These are phyloP conservation scores for Lycocerus yunnanus DNA, from an alignment of 2,888 invertebrate genomes.

Conservation along the genomic window DNA sequence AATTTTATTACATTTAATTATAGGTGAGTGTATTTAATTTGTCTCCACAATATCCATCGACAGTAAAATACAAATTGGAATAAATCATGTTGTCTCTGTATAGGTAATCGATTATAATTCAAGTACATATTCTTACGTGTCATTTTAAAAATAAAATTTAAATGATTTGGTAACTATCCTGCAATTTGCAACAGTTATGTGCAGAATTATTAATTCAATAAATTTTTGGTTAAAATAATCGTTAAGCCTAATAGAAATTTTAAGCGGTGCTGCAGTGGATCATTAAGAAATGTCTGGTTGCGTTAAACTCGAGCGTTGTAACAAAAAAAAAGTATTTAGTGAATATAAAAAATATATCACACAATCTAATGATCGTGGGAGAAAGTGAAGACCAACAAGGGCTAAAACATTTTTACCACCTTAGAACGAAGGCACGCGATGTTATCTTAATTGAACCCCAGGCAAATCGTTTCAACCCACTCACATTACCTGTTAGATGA, in stretches of 20 bases:
- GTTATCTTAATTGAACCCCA: conserved; percentile 38
- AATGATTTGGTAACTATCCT: not conserved
- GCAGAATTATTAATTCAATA: not conserved
- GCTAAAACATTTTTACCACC: conserved; percentile 27
- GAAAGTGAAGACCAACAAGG: conserved; percentile 27
- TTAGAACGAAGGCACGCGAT: conserved; percentile 30
- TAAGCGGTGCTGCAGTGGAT: not conserved
- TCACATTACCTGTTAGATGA: conserved; percentile 31
- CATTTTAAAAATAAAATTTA: not conserved
- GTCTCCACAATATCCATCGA: not conserved
- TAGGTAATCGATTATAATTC: not conserved
- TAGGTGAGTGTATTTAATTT: not conserved
- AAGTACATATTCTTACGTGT: not conserved
- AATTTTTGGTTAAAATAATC: not conserved
- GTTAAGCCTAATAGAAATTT: not conserved
- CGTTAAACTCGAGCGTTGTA: not conserved
- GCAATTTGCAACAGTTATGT: not conserved
- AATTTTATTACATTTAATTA: not conserved
- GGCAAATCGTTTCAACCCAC: conserved; percentile 36
- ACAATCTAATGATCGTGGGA: conserved; percentile 25
- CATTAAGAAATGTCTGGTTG: not conserved
- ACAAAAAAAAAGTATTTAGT: not conserved
- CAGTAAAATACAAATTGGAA: not conserved
- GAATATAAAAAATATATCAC: conserved; percentile 7
- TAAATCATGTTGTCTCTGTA: not conserved